These are phyloP conservation scores for Choloepus didactylus DNA, from an alignment of 2,797 vertebrate genomes.

Conservation along the genomic window DNA sequence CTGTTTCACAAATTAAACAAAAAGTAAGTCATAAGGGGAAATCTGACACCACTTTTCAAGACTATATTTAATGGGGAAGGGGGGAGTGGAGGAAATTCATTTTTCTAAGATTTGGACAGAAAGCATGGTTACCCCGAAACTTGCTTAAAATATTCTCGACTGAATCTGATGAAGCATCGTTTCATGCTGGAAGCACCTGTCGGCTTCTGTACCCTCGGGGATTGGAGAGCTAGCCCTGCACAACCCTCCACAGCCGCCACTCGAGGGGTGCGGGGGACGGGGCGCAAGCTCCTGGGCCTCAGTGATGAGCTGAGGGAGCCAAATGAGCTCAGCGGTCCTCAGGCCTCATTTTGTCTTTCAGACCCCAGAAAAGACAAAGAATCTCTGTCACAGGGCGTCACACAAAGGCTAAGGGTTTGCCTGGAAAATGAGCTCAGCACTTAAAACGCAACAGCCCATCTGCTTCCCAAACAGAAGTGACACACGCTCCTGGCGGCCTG, in stretches of 20 bases:
- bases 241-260: not conserved
- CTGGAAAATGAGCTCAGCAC: not conserved
- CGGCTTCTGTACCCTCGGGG: no score
- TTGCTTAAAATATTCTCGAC: slow-evolving; percentile 19
- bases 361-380: not conserved
- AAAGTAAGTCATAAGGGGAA: not conserved
- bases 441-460: not conserved
- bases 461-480: not conserved
- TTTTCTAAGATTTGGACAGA: slow-evolving; percentile 33
- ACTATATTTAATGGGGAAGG: not conserved
- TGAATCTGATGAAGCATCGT: not conserved
- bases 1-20: slow-evolving; percentile 37
- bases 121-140: not conserved
- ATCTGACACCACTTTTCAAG: not conserved
- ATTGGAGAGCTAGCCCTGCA: not conserved
- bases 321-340: not conserved
- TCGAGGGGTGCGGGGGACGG: not conserved
- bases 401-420: not conserved
- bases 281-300: not conserved
- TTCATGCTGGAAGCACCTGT: not conserved
- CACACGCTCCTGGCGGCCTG: not conserved
- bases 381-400: not conserved
- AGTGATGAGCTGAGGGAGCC: not conserved
- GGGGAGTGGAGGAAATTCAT: not conserved
- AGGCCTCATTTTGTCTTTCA: not conserved